Evolutionary conservation across 2,797 vertebrate species (phyloP).

Genomic region (Epinephelus awoara): DNA sequence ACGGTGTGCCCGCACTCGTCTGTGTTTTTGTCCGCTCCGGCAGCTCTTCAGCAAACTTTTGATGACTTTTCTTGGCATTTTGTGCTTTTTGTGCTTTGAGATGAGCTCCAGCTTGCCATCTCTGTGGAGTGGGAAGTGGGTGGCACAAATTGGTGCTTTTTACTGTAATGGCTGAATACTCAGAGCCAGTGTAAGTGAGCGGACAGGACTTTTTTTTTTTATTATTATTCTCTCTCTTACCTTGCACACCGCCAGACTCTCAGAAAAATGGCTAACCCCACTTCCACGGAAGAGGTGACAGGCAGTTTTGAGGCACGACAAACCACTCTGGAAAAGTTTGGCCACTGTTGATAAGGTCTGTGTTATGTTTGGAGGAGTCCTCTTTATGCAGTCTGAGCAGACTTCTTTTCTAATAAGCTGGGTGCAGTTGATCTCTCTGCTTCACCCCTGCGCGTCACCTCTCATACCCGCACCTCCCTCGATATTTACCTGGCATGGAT

Average conservation of each 20-base stretch:
- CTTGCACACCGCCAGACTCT: conserved; percentile 37
- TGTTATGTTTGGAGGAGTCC: conserved; percentile 63
- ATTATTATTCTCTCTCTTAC: conserved; percentile 10
- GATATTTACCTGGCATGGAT: conserved; percentile 62
- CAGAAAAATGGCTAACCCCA: conserved; percentile 62
- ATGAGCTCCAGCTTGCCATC: conserved; percentile 71
- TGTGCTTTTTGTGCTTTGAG: conserved; percentile 66
- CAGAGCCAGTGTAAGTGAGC: conserved; percentile 60
- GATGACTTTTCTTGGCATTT: conserved; percentile 82
- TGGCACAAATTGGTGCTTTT: conserved; percentile 83
- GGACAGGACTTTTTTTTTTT: conserved; percentile 50
- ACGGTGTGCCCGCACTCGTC: conserved; percentile 75
- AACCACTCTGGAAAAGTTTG: conserved; percentile 70
- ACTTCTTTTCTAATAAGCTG: conserved; percentile 76
- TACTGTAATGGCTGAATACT: conserved; percentile 81
- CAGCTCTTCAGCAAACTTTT: conserved; percentile 82
- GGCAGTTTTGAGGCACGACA: conserved; percentile 67
- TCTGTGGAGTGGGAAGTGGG: conserved; percentile 70
- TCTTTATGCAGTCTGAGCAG: conserved; percentile 62
- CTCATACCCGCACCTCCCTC: conserved; percentile 52
- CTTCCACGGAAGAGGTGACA: conserved; percentile 63
- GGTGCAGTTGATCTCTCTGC: conserved; percentile 57
- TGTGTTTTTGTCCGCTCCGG: conserved; percentile 70
- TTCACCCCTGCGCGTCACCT: conserved; percentile 49
- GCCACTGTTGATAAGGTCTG: conserved; percentile 69